Evolutionary conservation across 2,888 invertebrate genomes (phyloP).

Genomic region (Dendrolimus houi): DNA sequence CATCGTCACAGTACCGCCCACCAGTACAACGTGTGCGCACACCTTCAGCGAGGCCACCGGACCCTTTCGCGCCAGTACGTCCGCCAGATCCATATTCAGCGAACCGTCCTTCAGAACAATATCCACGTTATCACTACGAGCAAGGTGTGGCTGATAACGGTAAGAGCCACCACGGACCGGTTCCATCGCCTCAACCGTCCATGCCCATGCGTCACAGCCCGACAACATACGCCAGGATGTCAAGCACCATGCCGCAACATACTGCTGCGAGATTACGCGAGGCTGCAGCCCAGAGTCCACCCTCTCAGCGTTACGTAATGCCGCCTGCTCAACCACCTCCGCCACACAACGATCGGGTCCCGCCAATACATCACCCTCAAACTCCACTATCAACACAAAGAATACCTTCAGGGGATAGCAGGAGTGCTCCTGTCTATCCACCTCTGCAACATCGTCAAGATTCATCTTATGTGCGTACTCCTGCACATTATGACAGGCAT

Average conservation of each 20-base stretch:
- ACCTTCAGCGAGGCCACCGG: constrained; percentile 48
- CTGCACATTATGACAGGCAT: constrained; percentile 56
- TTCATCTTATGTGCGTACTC: constrained; percentile 41
- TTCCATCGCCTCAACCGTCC: constrained; percentile 53
- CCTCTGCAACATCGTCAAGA: constrained; percentile 48
- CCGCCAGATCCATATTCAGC: constrained; percentile 58
- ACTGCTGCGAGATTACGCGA: constrained; percentile 49
- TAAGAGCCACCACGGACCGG: constrained; percentile 41
- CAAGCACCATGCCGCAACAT: constrained; percentile 55
- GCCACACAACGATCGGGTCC: constrained; percentile 63
- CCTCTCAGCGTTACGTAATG: constrained; percentile 48
- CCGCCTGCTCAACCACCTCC: constrained; percentile 49
- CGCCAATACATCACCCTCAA: constrained; percentile 66
- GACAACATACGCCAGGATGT: constrained; percentile 54
- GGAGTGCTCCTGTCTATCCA: constrained; percentile 43
- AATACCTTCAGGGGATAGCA: constrained; percentile 34
- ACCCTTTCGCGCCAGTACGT: constrained; percentile 51
- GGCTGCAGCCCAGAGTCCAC: constrained; percentile 43
- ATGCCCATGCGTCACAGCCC: constrained; percentile 55
- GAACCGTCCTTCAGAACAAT: constrained; percentile 55
- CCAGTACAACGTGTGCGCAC: constrained; percentile 49
- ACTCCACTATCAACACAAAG: constrained; percentile 39
- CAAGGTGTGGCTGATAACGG: constrained; percentile 37
- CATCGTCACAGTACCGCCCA: constrained; percentile 38
- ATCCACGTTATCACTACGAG: constrained; percentile 55